Base-by-base conservation (phyloP, 2,797 vertebrate species). In the Gorsachius magnificus region DNA sequence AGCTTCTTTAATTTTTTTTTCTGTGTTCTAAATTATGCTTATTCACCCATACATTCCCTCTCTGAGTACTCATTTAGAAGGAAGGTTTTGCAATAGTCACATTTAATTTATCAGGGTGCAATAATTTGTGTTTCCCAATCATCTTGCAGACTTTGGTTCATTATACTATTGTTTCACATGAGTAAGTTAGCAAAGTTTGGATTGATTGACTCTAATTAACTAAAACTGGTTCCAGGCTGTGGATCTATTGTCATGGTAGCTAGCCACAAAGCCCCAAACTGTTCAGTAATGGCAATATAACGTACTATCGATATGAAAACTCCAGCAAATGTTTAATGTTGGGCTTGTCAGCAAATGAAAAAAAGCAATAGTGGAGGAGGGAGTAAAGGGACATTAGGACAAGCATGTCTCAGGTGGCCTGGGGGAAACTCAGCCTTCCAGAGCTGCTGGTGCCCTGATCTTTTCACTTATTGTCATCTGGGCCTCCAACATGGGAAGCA, bases 121-220 rank as follows among this genome's bases (percentile, higher is more conserved):
- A 98, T 99, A 99, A 99, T 99, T 99, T 99, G 99, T 99, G 99
- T 99, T 99, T 99, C 99, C 99, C 99, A 99, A 99, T 99, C 99
- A 99, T 99, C 99, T 99, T 98, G 98, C 99, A 98, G 99, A 99
- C 99, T 99, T 99, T 99, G 99, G 99, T 99, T 99, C 99, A 99
- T 99, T 99, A 99, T 99, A 99, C 99, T 99, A 99, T 98, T 99
- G 99, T 99, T 99, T 99, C 99, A 99, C 99, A 99, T 99, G 99
- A 99, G 99, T 99, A 99, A 99, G 99, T 99, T 99, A 99, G 99
- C 99, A 99, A 99, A 99, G 99, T 99, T 99, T 99, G 99, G 99
- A 99, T 99, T 99, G 99, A 99, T 99, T 99, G 99, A 99, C 99
- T 99, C 99, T 99, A 99, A 99, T 99, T 99, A 99, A 99, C 99